Evolutionary conservation across 2,888 invertebrate species (phyloP).

Genomic region (Macropis europaea): DNA sequence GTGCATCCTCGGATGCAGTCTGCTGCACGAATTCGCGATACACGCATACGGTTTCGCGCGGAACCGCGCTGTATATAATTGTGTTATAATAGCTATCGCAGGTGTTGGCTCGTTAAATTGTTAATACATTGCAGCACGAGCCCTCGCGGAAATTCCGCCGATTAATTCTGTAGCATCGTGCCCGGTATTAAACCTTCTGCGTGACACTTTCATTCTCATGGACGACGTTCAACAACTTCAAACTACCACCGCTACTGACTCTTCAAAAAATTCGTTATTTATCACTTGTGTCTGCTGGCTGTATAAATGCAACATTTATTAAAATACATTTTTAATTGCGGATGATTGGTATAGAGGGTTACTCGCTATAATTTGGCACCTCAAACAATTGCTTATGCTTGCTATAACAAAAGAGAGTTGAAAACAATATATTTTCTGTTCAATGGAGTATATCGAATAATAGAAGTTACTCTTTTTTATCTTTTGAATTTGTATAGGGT

Average conservation of each 20-base stretch:
- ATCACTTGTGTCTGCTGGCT: no score
- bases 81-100: constrained; percentile 73
- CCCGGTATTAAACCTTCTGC: constrained; percentile 4
- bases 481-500: no score
- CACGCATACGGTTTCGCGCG: constrained; percentile 6
- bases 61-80: constrained; percentile 65
- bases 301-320: no score
- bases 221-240: constrained; percentile 1
- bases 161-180: constrained; percentile 44
- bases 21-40: constrained; percentile 20
- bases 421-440: no score
- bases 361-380: no score
- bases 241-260: neutral
- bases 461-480: no score
- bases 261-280: no score
- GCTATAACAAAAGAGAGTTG: no score
- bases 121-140: constrained; percentile 66
- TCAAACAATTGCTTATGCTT: no score
- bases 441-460: no score
- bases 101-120: constrained; percentile 74
- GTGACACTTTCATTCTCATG: constrained; percentile 23
- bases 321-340: no score
- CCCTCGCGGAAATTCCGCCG: constrained; percentile 55
- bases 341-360: no score
- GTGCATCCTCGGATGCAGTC: constrained; percentile 21